Evolutionary conservation across 1,140 invertebrate species (phyloP).

Genomic region (Drosophila persimilis): DNA sequence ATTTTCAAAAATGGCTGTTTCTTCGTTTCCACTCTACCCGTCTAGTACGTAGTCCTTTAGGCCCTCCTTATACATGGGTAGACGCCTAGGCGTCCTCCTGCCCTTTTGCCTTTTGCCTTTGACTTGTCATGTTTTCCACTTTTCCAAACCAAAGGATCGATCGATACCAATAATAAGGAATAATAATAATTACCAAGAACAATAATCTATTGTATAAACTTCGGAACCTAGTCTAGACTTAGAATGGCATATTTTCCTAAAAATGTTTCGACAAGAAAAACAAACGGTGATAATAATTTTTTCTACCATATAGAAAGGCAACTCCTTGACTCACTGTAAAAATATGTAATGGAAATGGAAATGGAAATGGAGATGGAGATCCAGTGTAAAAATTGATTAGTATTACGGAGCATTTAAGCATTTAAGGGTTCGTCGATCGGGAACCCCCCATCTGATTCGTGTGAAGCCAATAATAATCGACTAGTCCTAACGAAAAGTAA

Average conservation of each 20-base stretch:
- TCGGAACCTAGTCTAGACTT: slow-evolving; percentile 72
- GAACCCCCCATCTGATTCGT: slow-evolving; percentile 62
- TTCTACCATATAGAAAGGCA: slow-evolving; percentile 53
- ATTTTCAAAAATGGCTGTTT: slow-evolving; percentile 49
- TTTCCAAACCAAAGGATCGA: slow-evolving; percentile 41
- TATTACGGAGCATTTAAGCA: slow-evolving; percentile 38
- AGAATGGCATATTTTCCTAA: slow-evolving; percentile 78
- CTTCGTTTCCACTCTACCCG: slow-evolving; percentile 5
- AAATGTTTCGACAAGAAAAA: slow-evolving; percentile 49
- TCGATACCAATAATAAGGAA: slow-evolving; percentile 37
- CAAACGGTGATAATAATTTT: slow-evolving; percentile 68
- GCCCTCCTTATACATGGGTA: slow-evolving; percentile 1
- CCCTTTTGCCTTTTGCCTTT: slow-evolving; percentile 66
- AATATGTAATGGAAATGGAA: slow-evolving; percentile 28
- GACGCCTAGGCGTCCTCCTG: slow-evolving; percentile 12
- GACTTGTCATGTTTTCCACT: slow-evolving; percentile 43
- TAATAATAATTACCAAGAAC: slow-evolving; percentile 77
- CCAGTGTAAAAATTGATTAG: slow-evolving; percentile 48
- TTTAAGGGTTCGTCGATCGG: slow-evolving; percentile 38
- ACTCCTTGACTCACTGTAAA: slow-evolving; percentile 63
- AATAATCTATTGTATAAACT: slow-evolving; percentile 80
- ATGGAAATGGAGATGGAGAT: slow-evolving; percentile 30
- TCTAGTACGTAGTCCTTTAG: slow-evolving; percentile 6
- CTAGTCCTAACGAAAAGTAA: slow-evolving; percentile 53
- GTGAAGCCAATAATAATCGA: slow-evolving; percentile 53